phyloP scores from a whole-genome alignment of 2,888 invertebrate genomes.

The Heterodera filipjevi region DNA sequence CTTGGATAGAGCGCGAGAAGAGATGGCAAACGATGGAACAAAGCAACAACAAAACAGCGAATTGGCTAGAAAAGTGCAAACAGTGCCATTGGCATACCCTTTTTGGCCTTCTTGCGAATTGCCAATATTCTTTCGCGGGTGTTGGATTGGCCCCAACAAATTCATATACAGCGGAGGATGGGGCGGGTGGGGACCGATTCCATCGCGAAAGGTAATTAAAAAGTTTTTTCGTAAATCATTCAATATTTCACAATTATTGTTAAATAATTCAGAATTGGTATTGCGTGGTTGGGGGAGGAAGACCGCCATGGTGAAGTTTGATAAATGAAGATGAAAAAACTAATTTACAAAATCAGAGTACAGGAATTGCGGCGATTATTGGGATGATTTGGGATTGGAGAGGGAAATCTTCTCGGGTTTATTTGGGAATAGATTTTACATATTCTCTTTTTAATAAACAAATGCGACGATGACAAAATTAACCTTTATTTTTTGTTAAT shows the following conservation, averaged over 20 bases:
- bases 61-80: neutral
- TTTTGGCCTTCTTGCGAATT: neutral
- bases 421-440: too few relatives aligned
- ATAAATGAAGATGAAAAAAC: too few relatives aligned
- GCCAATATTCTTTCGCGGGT: slow-evolving; percentile 15
- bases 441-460: too few relatives aligned
- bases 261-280: neutral
- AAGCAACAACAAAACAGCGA: neutral
- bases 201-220: slow-evolving; percentile 3
- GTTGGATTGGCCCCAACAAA: slow-evolving; percentile 26
- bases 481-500: too few relatives aligned
- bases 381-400: too few relatives aligned
- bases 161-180: slow-evolving; percentile 21
- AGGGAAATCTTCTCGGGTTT: too few relatives aligned
- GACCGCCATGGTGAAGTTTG: slow-evolving; percentile 9
- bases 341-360: too few relatives aligned
- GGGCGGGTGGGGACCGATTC: slow-evolving; percentile 20
- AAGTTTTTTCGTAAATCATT: neutral
- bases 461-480: too few relatives aligned
- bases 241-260: too few relatives aligned
- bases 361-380: too few relatives aligned
- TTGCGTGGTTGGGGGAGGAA: neutral
- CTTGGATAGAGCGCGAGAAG: neutral
- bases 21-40: neutral
- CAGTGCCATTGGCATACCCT: neutral